A percentile compares a stretch with the other conserved stretches of the same genome.
phyloP scores from a whole-genome alignment of 2,113 vertebrate species.

The Labeo rohita region DNA sequence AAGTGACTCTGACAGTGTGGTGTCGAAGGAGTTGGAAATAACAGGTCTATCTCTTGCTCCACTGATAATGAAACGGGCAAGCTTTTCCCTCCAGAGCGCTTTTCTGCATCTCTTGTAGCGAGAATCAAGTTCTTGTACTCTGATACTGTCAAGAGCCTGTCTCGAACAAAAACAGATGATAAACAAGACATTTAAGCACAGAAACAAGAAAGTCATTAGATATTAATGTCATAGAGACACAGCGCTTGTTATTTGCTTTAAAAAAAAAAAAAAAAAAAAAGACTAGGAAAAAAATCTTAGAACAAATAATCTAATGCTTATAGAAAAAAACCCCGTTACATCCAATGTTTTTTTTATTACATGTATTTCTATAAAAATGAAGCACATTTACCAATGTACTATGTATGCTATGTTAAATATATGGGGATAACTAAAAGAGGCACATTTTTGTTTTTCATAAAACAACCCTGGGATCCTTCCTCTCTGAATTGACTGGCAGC shows the following conservation, averaged over 20 bases:
- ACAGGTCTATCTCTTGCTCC: slow-evolving; percentile 27
- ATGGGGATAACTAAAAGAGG: no score
- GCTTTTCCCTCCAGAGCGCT: background rate
- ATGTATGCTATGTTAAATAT: no score
- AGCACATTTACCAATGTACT: background rate
- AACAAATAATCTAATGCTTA: no score
- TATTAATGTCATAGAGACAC: background rate
- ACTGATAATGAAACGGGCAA: background rate
- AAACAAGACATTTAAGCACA: slow-evolving; percentile 12
- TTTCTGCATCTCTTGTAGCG: background rate
- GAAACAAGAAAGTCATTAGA: background rate
- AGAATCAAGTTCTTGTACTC: background rate
- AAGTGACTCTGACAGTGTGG: slow-evolving; percentile 30
- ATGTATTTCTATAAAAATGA: background rate
- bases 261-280: background rate
- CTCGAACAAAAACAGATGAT: background rate
- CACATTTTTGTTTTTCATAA: background rate
- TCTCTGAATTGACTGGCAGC: background rate
- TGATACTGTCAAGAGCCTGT: background rate
- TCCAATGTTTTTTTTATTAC: no score
- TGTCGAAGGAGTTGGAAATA: slow-evolving; percentile 37
- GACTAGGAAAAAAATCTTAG: background rate
- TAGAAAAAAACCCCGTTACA: no score
- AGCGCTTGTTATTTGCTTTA: background rate
- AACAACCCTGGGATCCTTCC: background rate